Conservation (phyloP, 1,140 invertebrate genomes). For the Pogonognathellus flavescens region DNA sequence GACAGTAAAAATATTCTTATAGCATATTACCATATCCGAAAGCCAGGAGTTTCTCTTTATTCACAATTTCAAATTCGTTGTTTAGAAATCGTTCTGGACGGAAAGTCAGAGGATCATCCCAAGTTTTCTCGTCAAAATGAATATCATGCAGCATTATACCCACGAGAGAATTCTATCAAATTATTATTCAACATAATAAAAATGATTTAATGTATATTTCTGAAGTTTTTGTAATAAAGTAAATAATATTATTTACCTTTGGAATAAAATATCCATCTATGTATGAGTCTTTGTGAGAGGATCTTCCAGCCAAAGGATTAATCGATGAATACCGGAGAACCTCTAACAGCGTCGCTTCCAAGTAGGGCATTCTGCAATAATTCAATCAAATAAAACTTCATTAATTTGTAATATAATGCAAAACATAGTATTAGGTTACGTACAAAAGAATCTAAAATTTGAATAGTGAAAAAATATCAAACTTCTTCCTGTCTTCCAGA, state of each 20-base stretch:
- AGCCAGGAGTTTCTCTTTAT: slow-evolving; percentile 71
- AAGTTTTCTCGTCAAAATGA: slow-evolving; percentile 83
- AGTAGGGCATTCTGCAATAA: slow-evolving; percentile 43
- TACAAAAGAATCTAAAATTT: too few relatives aligned
- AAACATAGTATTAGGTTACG: too few relatives aligned
- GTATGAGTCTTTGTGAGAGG: slow-evolving; percentile 8
- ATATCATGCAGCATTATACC: slow-evolving; percentile 90
- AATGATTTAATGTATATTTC: background rate
- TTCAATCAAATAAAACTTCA: background rate
- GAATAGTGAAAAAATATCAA: too few relatives aligned
- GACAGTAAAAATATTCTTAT: background rate
- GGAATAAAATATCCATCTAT: slow-evolving; percentile 42
- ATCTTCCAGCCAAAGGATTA: slow-evolving; percentile 77
- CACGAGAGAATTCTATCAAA: slow-evolving; percentile 79
- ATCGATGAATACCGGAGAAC: slow-evolving; percentile 83
- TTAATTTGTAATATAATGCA: too few relatives aligned
- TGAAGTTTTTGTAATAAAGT: background rate
- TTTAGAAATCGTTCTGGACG: slow-evolving; percentile 80
- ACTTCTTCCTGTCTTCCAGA: slow-evolving; percentile 3
- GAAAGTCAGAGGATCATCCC: slow-evolving; percentile 80
- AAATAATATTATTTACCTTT: too few relatives aligned
- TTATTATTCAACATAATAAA: background rate
- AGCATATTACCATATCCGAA: slow-evolving; percentile 41
- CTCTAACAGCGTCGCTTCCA: slow-evolving; percentile 78
- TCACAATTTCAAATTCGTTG: slow-evolving; percentile 64